These are phyloP conservation scores for Drosophila parthenogenetica DNA, from an alignment of 2,888 invertebrate genomes.

Conservation along the genomic window DNA sequence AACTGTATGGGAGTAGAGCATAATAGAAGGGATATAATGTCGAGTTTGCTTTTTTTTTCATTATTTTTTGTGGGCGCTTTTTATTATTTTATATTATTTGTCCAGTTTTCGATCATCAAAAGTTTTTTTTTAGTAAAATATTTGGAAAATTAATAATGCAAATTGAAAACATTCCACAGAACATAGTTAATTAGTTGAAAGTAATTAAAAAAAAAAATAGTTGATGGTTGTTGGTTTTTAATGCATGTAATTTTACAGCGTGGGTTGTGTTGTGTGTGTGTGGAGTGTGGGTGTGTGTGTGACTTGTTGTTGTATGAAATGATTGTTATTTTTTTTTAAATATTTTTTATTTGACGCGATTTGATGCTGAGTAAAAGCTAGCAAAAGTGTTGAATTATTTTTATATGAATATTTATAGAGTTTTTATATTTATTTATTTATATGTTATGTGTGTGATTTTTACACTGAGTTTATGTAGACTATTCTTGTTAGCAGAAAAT, in stretches of 20 bases:
- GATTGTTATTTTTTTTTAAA: constrained; percentile 33
- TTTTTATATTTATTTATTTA: constrained; percentile 2
- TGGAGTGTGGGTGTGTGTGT: constrained; percentile 29
- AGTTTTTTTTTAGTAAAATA: constrained; percentile 56
- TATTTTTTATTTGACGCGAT: constrained; percentile 18
- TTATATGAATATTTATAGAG: neutral
- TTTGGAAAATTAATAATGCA: constrained; percentile 71
- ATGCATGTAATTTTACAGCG: constrained; percentile 35
- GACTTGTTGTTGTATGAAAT: constrained; percentile 29
- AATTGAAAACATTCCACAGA: constrained; percentile 68
- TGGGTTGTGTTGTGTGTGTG: constrained; percentile 8
- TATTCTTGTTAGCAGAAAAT: too few species aligned
- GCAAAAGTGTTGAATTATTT: constrained; percentile 30
- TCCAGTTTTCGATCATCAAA: constrained; percentile 35
- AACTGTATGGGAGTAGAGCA: constrained; percentile 83
- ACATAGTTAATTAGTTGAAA: constrained; percentile 44
- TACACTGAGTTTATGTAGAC: constrained; percentile 21
- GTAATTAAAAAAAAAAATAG: constrained; percentile 27
- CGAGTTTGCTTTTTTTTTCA: constrained; percentile 35
- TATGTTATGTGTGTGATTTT: constrained; percentile 4
- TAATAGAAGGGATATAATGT: constrained; percentile 78
- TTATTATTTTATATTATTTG: constrained; percentile 28
- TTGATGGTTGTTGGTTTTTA: constrained; percentile 40
- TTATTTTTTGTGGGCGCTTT: constrained; percentile 28
- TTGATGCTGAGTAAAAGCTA: constrained; percentile 16